Evolutionary conservation across 2,888 invertebrate species (phyloP).

Genomic region (Phyllotreta striolata): DNA sequence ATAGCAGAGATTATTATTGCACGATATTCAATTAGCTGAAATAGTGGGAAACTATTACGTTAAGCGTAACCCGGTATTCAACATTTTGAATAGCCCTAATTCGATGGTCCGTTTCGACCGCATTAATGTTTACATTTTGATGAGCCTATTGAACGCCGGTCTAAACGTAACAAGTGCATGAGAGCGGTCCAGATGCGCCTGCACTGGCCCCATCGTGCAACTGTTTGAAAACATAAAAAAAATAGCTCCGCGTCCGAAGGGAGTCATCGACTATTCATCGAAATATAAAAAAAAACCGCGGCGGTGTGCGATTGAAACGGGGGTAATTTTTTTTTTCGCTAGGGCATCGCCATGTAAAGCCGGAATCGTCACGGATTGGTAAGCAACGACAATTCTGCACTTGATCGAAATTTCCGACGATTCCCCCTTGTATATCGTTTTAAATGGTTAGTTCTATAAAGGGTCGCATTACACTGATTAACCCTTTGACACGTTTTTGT

Average conservation of each 20-base stretch:
- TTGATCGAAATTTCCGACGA: conserved; percentile 51
- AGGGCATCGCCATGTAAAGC: conserved; percentile 42
- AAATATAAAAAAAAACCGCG: conserved; percentile 48
- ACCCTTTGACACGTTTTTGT: conserved; percentile 48
- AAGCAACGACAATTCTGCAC: conserved; percentile 52
- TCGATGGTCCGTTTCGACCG: too few relatives aligned
- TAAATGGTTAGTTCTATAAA: conserved; percentile 18
- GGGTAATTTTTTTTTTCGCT: conserved; percentile 43
- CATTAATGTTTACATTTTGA: neutral
- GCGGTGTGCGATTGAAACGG: conserved; percentile 23
- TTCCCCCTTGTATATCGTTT: conserved; percentile 36
- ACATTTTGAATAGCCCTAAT: too few relatives aligned
- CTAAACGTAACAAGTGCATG: conserved; percentile 30
- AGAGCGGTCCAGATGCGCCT: conserved; percentile 44
- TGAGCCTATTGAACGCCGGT: conserved; percentile 13
- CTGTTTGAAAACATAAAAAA: conserved; percentile 54
- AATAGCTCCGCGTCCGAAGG: conserved; percentile 44
- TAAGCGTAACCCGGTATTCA: too few relatives aligned
- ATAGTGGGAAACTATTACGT: too few relatives aligned
- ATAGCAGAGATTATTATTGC: too few relatives aligned
- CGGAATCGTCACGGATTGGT: conserved; percentile 44
- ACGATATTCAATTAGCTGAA: too few relatives aligned
- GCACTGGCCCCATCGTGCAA: conserved; percentile 51
- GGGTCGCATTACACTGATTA: conserved; percentile 43
- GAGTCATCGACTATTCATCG: conserved; percentile 51